These are phyloP conservation scores for Selene dorsalis DNA, from an alignment of 2,797 vertebrate genomes.

Conservation along the genomic window DNA sequence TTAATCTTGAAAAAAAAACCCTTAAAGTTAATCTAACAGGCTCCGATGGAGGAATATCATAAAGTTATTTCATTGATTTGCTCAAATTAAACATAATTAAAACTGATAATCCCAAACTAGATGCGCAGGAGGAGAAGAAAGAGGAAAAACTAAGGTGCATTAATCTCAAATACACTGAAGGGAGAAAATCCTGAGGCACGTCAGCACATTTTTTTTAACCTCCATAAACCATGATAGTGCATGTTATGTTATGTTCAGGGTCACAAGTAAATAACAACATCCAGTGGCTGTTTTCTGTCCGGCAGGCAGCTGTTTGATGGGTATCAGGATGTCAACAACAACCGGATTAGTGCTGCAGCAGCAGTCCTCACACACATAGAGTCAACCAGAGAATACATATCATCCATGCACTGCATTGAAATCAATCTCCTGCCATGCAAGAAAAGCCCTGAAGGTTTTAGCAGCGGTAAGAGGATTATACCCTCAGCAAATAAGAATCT, in stretches of 20 bases:
- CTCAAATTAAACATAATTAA: neutral
- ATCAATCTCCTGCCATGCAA: conserved; percentile 38
- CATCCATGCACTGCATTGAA: conserved; percentile 57
- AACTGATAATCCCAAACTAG: neutral
- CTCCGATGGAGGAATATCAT: neutral
- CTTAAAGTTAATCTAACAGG: neutral
- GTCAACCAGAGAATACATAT: conserved; percentile 41
- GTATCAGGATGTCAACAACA: conserved; percentile 72
- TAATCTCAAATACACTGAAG: neutral
- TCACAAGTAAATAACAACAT: neutral
- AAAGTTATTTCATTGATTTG: conserved; percentile 6
- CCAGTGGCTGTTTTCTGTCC: conserved; percentile 14
- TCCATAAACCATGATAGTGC: neutral
- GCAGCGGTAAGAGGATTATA: conserved; percentile 74
- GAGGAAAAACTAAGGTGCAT: neutral
- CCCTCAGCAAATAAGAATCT: conserved; percentile 33
- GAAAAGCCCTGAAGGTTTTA: conserved; percentile 62
- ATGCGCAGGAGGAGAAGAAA: neutral
- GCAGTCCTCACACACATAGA: conserved; percentile 22
- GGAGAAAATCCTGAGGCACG: conserved; percentile 12
- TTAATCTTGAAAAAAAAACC: too few relatives aligned
- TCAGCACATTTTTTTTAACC: conserved; percentile 19
- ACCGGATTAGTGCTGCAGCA: conserved; percentile 71
- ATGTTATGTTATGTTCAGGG: neutral
- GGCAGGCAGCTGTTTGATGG: conserved; percentile 62